phyloP scores from a whole-genome alignment of 2,113 vertebrate genomes.

The Tachycineta bicolor region DNA sequence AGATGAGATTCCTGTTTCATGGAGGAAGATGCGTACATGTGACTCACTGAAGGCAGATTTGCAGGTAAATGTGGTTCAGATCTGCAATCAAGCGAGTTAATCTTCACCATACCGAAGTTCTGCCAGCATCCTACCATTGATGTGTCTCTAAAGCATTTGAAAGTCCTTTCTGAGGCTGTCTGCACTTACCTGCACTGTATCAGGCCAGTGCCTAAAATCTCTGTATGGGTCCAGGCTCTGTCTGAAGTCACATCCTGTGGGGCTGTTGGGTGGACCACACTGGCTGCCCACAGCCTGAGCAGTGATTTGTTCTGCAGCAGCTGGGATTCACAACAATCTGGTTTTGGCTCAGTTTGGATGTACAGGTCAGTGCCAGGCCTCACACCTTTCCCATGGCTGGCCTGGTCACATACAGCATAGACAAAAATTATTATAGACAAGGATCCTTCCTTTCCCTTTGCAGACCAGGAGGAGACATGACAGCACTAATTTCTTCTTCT shows the following conservation, averaged over 20 bases:
- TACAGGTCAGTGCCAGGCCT: not conserved
- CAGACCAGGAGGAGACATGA: fast-evolving
- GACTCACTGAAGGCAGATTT: not conserved
- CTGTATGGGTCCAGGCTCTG: not conserved
- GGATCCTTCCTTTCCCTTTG: not conserved
- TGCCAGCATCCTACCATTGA: not conserved
- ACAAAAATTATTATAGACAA: not conserved
- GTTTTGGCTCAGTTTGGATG: not conserved
- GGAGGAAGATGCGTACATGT: not conserved
- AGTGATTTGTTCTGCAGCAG: not conserved
- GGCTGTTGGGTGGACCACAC: fast-evolving
- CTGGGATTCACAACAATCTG: not conserved
- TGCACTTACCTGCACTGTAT: not conserved
- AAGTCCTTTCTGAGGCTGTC: not conserved
- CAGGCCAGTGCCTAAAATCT: not conserved
- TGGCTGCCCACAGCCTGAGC: not conserved
- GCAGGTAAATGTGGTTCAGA: not conserved
- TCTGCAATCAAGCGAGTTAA: not conserved
- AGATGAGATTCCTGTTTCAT: not conserved
- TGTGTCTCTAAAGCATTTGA: not conserved
- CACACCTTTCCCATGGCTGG: not conserved
- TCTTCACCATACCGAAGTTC: not conserved
- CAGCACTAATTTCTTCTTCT: not conserved
- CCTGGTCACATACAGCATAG: not conserved
- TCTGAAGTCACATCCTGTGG: not conserved